Base-by-base conservation (phyloP, 2,113 vertebrate genomes). In the Esox niger region DNA sequence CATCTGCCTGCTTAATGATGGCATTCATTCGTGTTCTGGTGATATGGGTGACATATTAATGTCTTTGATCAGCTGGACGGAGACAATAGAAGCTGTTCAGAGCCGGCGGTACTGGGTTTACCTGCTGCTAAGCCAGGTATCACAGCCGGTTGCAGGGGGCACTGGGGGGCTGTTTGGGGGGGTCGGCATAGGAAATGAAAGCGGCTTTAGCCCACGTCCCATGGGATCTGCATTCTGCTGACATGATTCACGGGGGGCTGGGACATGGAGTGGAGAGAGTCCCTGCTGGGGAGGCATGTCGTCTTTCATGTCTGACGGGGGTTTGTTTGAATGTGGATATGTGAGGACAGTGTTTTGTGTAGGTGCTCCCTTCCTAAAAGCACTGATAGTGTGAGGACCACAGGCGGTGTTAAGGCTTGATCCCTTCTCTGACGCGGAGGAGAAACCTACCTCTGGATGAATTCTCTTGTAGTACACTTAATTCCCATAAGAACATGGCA, bases 391-490 rank as follows among this genome's bases (percentile, higher is more conserved):
- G 65, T 88, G 84, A 86, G 85, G 79, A 91, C 86, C 91, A 90
- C 72, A 68, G 79, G 85, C 86, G 85, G 35, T 10, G 35, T 38
- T 38, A 38, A 81, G 85, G 88, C 86, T 88, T 89, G 87, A 89
- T 92, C 92, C 88, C 69, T 84, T 43, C 38, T 43, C 38, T 43
- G 38, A 17, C 38, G 83, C 85, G 90, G 88, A 89, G 89, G 81
- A 84, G 84, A 81, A 90, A 83, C 82, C 78, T 89, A 93, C 89
- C 87, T 93, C 91, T 93, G 84, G 80, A 87, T 89, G 91, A 92
- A 93, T 95, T 91, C 38, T 89, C 82, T 83, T 90, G 90, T 92
- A 91, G 90, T 84, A 82, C 83, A 90, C 87, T 91, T 88, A 89
- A 88, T 91, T 91, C 92, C 90, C 88, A 62, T 79, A 88, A 81